Evolutionary conservation across 92 coral and sea anemone species (phyloP), one percentile per base, ranked within the genome.

Genomic region (Hydrozoanthus gracilis): DNA sequence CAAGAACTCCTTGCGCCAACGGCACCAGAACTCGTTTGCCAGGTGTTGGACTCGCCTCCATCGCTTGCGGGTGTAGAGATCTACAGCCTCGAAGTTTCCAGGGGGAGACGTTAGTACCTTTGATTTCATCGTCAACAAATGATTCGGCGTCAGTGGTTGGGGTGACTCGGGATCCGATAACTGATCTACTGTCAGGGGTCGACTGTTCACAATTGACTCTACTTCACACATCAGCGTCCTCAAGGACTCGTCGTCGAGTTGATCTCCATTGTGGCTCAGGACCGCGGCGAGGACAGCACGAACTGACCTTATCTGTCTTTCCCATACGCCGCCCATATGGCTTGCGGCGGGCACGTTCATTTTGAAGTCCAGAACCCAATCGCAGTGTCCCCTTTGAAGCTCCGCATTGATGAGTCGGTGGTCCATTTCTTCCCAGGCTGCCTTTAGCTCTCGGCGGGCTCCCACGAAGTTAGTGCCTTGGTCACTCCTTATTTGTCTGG

Each of bases 221-320:
- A 82, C 68, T 39, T 87, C 86, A 16, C 90, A 87, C 90, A 88
- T 80, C 56, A 88, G 67, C 13, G 87, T 88, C 49, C 87, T 80
- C 17, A 88, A 48, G 2, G 90, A 61, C 35, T 88, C 87, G 9
- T 88, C 87, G 10, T 88, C 87, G 4, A 87, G 90, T 47, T 87
- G 87, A 3, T 50, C 11, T 0, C 67, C 75, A 15, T 71, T 72
- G 56, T 56, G 8, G 7, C 4, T 3, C 3, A 88, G 70, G 7
- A 82, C 66, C 0, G 87, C 14, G 9, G 87, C 60, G 6, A 88
- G 77, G 50, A 74, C 54, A n/a, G 44, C 3, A 0, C 83, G 87
- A 8, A 88, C 91, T 5, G 88, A 51, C 14, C 73, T 5, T 7
- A 88, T 83, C 13, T 83, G 84, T 0, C 84, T 39, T 58, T 88